phyloP scores from a whole-genome alignment of 2,888 invertebrate genomes.

The Carpatolechia fugitivella region DNA sequence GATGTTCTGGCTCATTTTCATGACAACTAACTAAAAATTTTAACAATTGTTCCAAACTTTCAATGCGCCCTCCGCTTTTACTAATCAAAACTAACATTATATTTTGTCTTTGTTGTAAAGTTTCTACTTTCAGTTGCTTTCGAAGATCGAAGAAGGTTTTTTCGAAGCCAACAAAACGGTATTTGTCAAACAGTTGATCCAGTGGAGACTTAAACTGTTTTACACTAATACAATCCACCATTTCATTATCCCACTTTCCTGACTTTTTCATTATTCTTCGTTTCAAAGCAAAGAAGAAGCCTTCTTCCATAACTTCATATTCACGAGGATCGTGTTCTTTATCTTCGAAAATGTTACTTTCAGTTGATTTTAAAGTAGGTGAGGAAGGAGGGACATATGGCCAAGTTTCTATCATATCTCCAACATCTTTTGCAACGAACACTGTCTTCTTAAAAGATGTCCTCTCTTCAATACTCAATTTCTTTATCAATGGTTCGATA shows the following conservation, averaged over 20 bases:
- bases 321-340: slow-evolving; percentile 2
- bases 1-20: slow-evolving; percentile 48
- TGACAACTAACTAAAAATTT: slow-evolving; percentile 39
- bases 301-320: not conserved
- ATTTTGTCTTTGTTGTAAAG: slow-evolving; percentile 46
- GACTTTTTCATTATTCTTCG: too few relatives aligned
- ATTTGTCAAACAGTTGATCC: slow-evolving; percentile 51
- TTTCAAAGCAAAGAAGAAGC: too few relatives aligned
- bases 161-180: slow-evolving; percentile 48
- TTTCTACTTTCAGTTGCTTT: slow-evolving; percentile 38
- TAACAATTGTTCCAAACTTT: slow-evolving; percentile 41
- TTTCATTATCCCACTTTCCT: too few relatives aligned
- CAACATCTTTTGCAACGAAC: slow-evolving; percentile 35
- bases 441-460: slow-evolving; percentile 31
- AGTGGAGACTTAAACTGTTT: slow-evolving; percentile 23
- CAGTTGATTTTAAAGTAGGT: not conserved
- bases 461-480: slow-evolving; percentile 27
- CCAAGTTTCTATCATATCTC: slow-evolving; percentile 29
- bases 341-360: slow-evolving; percentile 30
- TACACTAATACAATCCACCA: not conserved
- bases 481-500: slow-evolving; percentile 34
- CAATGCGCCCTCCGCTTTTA: slow-evolving; percentile 49
- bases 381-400: slow-evolving; percentile 33
- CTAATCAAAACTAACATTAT: slow-evolving; percentile 61
- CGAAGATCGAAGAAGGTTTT: slow-evolving; percentile 47